phyloP scores from a whole-genome alignment of 2,888 invertebrate species.

The Andricus quercusramuli region DNA sequence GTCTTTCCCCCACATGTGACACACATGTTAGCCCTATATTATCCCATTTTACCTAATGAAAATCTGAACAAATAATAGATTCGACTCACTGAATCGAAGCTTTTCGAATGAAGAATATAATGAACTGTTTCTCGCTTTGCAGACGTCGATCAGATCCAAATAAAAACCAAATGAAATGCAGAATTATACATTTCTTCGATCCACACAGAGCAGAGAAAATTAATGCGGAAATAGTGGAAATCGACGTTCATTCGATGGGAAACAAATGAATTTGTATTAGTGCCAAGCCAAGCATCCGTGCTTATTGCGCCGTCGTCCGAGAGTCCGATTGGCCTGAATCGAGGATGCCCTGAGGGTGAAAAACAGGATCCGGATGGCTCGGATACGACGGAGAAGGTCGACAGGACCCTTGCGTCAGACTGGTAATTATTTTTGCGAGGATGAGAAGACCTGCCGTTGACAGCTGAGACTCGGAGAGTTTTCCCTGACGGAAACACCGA shows the following conservation, averaged over 20 bases:
- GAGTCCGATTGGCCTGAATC: conserved; percentile 66
- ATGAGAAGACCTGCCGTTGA: conserved; percentile 73
- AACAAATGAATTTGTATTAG: conserved; percentile 76
- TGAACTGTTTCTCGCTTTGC: not conserved
- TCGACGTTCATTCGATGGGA: conserved; percentile 56
- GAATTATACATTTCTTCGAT: conserved; percentile 4
- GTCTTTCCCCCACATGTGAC: too few species aligned
- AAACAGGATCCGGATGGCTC: conserved; percentile 23
- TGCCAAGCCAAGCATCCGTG: conserved; percentile 65
- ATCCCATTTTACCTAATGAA: too few species aligned
- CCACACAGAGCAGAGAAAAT: conserved; percentile 16
- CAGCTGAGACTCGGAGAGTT: conserved; percentile 64
- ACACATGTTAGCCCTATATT: too few species aligned
- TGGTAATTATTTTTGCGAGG: conserved; percentile 77
- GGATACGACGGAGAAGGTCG: conserved; percentile 46
- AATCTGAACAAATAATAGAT: too few species aligned
- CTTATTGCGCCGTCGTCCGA: conserved; percentile 68
- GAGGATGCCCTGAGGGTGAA: conserved; percentile 46
- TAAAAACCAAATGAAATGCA: not conserved
- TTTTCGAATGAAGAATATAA: too few species aligned
- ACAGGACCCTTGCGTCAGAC: conserved; percentile 55
- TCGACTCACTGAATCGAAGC: too few species aligned
- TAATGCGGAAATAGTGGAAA: conserved; percentile 52
- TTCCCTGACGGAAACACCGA: conserved; percentile 55
- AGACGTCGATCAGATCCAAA: not conserved